Evolutionary conservation across 2,888 invertebrate genomes (phyloP).

Genomic region (Luffia ferchaultella): DNA sequence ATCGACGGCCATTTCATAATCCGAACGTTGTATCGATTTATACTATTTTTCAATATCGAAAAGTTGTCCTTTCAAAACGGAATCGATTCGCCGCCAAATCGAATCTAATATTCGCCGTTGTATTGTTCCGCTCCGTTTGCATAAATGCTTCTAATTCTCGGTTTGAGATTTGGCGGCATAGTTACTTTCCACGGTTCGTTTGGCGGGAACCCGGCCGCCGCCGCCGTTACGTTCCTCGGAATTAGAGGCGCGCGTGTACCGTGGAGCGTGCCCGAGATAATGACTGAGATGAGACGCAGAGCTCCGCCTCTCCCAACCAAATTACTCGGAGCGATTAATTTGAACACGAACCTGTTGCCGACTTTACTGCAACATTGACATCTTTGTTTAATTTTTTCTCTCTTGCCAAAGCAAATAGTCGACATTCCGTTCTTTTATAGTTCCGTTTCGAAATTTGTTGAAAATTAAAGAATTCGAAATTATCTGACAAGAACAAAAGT

Average conservation of each 20-base stretch:
- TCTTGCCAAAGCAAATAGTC: too few species aligned
- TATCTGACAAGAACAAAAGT: too few species aligned
- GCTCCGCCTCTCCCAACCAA: not conserved
- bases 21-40: not conserved
- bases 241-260: not conserved
- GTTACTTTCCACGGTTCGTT: slow-evolving; percentile 46
- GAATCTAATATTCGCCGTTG: too few species aligned
- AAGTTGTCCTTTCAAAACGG: too few species aligned
- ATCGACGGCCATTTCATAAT: not conserved
- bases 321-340: not conserved
- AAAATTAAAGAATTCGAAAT: too few species aligned
- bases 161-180: slow-evolving; percentile 52
- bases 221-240: slow-evolving; percentile 1
- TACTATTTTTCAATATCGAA: not conserved
- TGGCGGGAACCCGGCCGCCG: slow-evolving; percentile 22
- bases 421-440: too few species aligned
- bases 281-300: not conserved
- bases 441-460: too few species aligned
- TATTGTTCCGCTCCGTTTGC: slow-evolving; percentile 55
- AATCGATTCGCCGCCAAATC: too few species aligned
- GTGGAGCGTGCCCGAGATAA: not conserved
- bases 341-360: not conserved
- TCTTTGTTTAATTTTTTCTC: not conserved
- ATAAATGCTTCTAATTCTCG: slow-evolving; percentile 52
- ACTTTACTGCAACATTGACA: not conserved